Evolutionary conservation across 2,888 invertebrate species (phyloP).

Genomic region (Agriopis aurantiaria): DNA sequence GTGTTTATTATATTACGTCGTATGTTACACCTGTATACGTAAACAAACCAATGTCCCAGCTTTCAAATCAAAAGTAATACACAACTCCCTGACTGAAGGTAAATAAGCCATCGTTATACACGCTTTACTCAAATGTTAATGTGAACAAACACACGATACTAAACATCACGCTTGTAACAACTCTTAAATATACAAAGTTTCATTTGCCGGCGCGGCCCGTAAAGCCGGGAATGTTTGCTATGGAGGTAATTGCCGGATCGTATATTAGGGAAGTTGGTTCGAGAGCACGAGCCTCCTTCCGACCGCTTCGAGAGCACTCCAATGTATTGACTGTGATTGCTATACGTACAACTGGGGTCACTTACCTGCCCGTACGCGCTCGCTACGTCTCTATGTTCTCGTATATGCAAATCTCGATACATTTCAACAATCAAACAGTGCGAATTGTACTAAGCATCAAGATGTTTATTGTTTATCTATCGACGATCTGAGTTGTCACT

Average conservation of each 20-base stretch:
- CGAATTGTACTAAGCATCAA: conserved; percentile 9
- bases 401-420: conserved; percentile 12
- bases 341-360: conserved; percentile 37
- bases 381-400: background rate
- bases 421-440: conserved; percentile 11
- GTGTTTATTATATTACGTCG: conserved; percentile 3
- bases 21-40: conserved; percentile 41
- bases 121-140: conserved; percentile 54
- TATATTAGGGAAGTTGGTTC: conserved; percentile 61
- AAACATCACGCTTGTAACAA: conserved; percentile 59
- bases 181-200: conserved; percentile 61
- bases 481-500: conserved; percentile 48
- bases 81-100: conserved; percentile 47
- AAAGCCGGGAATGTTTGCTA: conserved; percentile 59
- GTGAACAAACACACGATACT: conserved; percentile 59
- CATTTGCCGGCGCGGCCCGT: conserved; percentile 51
- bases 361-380: conserved; percentile 26
- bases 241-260: conserved; percentile 65
- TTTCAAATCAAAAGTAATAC: conserved; percentile 31
- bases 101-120: conserved; percentile 60
- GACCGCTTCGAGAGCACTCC: conserved; percentile 41
- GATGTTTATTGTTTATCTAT: conserved; percentile 41
- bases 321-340: conserved; percentile 44
- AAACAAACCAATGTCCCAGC: conserved; percentile 33
- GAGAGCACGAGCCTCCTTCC: conserved; percentile 47